Evolutionary conservation across 2,113 vertebrate genomes (phyloP), one percentile per base, ranked within the genome.

Genomic region (Furnarius figulus): DNA sequence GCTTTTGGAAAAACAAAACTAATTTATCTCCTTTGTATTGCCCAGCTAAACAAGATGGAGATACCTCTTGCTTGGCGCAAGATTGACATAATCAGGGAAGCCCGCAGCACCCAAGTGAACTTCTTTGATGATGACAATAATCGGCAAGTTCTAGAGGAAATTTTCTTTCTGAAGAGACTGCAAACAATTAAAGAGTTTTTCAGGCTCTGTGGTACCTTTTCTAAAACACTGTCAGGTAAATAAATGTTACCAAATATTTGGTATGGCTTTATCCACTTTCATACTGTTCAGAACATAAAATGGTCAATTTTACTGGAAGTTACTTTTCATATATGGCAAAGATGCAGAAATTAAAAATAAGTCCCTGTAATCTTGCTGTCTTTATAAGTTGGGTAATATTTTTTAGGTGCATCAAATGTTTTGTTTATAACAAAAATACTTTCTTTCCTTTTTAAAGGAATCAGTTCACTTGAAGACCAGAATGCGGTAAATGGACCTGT

Each of bases 131-230:
- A 98, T 71, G 97, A 98, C 59, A 98, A 97, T 72, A 99, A 99
- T 79, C 97, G 99, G 5, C 99, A 99, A 95, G 98, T 99, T 76
- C 97, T 99, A 91, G 99, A 99, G 63, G 99, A 99, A 71, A 98
- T 99, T 31, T 99, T 99, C 97, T 99, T 99, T 96, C 98, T 99
- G 84, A 99, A 99, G 97, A 98, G 99, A 83, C 98, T 99, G 40
- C 99, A 99, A 84, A 99, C 99, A 58, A 98, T 99, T 97, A 98
- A 98, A 47, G 99, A 99, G 59, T 99, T 99, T 97, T 99, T 99
- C 97, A 98, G 98, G 56, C 98, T 99, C 12, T 99, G 99, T 71
- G 98, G 98, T 86, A 99, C 99, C 58, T 99, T 99, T 70, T 98
- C 99, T 44, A 99, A 99, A 98, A 99, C 99, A 1, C 96, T 99